Base-by-base conservation (phyloP, 2,113 vertebrate species). In the Muntiacus muntjak region DNA sequence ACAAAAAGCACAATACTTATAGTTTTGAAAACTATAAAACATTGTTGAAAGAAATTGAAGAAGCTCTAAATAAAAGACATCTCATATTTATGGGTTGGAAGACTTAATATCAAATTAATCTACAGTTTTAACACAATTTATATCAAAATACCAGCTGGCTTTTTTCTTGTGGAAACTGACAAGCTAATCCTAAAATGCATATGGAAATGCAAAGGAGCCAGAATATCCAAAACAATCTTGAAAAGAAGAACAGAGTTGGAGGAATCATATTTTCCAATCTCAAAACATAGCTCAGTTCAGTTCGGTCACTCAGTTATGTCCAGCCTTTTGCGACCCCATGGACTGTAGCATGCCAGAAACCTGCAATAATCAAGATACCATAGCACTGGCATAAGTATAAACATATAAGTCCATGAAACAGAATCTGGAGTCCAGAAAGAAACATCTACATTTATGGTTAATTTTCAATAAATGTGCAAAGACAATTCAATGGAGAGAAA, bases 21-120 rank as follows among this genome's bases (percentile, higher is more conserved):
- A 90, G 45, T 87, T 96, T 83, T 13, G 15, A 83, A 95, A 95
- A 67, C n/a, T 86, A 86, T 0, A 71, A 40, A 85, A 86, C 19
- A 57, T 47, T 64, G 47, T 45, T 67, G 43, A 81, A 79, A 94
- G 25, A 55, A 79, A 36, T 26, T 78, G 8, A 89, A 85, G 21
- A 95, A 78, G 15, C 74, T 85, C 26, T 71, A 94, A 60, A 43
- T 67, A 87, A 91, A 82, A 87, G 25, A 30, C 15, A n/a, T 62
- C 62, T 57, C 10, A 84, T n/a, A 94, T 43, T 94, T 90, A 91
- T 87, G n/a, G 47, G 43, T 14, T 92, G n/a, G 52, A 93, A 93
- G 81, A 82, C 58, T 84, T 89, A 92, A 67, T 95, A 79, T 93
- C n/a, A 89, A 85, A 95, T 89, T 97, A 54, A 90, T 81, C 79